Evolutionary conservation across 1,140 invertebrate species (phyloP).

Genomic region (Eumeta japonica): DNA sequence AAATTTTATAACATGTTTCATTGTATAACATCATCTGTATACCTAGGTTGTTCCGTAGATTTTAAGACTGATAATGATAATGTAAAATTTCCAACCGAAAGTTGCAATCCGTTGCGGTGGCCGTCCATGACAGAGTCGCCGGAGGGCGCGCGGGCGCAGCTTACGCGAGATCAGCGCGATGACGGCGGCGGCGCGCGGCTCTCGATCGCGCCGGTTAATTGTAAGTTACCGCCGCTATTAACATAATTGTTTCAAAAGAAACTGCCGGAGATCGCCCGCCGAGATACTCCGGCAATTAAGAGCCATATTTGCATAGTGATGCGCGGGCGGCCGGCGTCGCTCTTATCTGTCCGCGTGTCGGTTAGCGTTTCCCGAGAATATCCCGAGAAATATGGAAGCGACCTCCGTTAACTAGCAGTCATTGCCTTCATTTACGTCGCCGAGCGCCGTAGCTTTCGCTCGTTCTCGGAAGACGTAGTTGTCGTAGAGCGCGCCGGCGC

Average conservation of each 20-base stretch:
- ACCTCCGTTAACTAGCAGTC: conserved; percentile 27
- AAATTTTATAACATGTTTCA: too few species aligned
- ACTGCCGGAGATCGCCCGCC: conserved; percentile 23
- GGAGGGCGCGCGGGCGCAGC: too few species aligned
- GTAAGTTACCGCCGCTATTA: conserved; percentile 45
- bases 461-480: too few species aligned
- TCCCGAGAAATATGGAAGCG: conserved; percentile 16
- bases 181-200: too few species aligned
- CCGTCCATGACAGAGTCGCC: not conserved
- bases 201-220: conserved; percentile 29
- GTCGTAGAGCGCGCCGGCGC: too few species aligned
- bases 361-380: conserved; percentile 42
- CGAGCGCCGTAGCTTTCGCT: too few species aligned
- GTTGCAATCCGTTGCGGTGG: not conserved
- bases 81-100: too few species aligned
- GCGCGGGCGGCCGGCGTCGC: conserved; percentile 24
- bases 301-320: conserved; percentile 45
- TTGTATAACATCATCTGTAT: too few species aligned
- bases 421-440: conserved; percentile 33
- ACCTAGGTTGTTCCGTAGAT: too few species aligned
- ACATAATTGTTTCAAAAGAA: conserved; percentile 53
- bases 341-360: conserved; percentile 25
- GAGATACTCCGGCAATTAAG: conserved; percentile 46
- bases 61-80: too few species aligned
- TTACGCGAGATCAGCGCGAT: too few species aligned